A percentile compares a stretch with the other conserved stretches of the same genome.
These are phyloP conservation scores for Ganaspis brasiliensis DNA, from an alignment of 2,888 invertebrate species.

Conservation along the genomic window DNA sequence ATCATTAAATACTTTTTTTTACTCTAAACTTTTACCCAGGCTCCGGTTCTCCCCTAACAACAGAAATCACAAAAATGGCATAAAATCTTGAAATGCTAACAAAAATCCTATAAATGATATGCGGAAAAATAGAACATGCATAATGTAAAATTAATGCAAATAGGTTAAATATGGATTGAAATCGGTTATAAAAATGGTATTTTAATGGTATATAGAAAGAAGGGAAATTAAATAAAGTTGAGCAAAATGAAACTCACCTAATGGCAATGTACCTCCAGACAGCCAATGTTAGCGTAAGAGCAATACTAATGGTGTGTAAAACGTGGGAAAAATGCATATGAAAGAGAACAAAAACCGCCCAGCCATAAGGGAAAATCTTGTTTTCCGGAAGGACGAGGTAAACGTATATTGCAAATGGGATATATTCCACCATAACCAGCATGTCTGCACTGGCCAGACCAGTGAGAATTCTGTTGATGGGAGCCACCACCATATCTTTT, in stretches of 20 bases:
- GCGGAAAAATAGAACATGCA: too few relatives aligned
- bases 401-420: conserved; percentile 88
- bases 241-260: conserved; percentile 81
- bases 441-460: conserved; percentile 94
- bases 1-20: too few relatives aligned
- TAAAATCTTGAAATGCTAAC: too few relatives aligned
- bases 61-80: too few relatives aligned
- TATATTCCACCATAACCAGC: conserved; percentile 93
- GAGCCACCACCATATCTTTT: conserved; percentile 90
- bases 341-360: conserved; percentile 88
- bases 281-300: conserved; percentile 90
- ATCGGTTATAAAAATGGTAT: too few relatives aligned
- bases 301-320: conserved; percentile 92
- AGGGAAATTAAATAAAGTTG: too few relatives aligned
- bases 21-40: too few relatives aligned
- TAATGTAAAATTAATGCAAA: too few relatives aligned
- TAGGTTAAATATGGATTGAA: too few relatives aligned
- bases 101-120: too few relatives aligned
- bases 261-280: conserved; percentile 94
- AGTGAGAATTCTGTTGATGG: conserved; percentile 93
- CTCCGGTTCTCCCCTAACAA: too few relatives aligned
- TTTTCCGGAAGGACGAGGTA: conserved; percentile 85
- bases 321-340: conserved; percentile 92
- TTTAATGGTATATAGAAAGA: too few relatives aligned
- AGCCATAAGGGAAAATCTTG: conserved; percentile 86